Percentiles rank a stretch among this genome's conserved stretches.
Conservation (phyloP, 2,797 vertebrate genomes). For the Steatocranus sp. region DNA sequence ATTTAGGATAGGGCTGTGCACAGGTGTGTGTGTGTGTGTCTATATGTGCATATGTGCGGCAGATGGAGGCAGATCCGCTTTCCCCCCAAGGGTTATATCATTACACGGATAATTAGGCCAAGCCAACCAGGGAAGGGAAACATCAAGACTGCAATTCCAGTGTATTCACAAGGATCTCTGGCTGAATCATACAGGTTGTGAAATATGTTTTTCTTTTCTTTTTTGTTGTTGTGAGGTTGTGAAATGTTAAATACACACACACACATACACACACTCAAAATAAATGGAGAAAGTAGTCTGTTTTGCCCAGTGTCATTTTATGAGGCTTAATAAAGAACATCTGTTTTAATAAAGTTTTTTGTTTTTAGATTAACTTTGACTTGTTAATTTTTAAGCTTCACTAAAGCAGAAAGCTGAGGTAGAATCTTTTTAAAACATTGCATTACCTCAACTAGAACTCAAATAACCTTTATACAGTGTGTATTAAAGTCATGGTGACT, state of each 20-base stretch:
- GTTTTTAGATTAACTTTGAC: not conserved
- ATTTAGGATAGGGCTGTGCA: conserved; percentile 12
- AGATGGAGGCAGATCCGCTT: conserved; percentile 43
- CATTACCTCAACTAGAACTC: not conserved
- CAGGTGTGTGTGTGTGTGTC: not conserved
- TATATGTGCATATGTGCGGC: not conserved
- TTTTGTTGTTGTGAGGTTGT: not conserved
- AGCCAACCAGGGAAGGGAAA: conserved; percentile 60
- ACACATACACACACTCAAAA: not conserved
- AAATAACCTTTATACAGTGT: not conserved
- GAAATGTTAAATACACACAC: not conserved
- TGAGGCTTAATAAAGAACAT: not conserved
- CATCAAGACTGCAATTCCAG: not conserved
- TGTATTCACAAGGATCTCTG: not conserved
- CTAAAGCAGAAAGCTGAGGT: not conserved
- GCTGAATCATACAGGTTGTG: not conserved
- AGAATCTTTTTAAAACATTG: not conserved
- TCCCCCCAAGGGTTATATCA: conserved; percentile 80
- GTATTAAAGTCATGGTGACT: not conserved
- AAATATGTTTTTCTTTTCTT: not conserved
- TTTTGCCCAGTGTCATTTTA: not conserved
- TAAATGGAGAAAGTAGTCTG: not conserved
- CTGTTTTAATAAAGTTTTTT: not conserved
- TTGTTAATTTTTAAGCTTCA: not conserved
- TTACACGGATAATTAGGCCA: conserved; percentile 85